These are phyloP conservation scores for Hapalemur alaotrensis DNA, from an alignment of 2,797 vertebrate genomes.

Conservation along the genomic window DNA sequence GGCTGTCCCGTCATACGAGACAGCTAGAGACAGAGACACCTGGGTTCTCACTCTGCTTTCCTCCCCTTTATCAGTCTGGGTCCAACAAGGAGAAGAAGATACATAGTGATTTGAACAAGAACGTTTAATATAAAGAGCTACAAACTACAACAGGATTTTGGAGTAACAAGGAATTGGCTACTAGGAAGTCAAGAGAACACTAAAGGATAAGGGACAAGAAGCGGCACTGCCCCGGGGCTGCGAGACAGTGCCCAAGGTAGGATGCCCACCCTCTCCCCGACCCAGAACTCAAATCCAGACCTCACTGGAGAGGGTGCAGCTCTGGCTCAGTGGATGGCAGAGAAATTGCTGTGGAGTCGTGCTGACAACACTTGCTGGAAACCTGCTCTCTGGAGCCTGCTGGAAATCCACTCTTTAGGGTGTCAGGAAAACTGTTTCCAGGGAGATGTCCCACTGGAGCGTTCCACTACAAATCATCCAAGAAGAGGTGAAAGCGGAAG, in stretches of 20 bases:
- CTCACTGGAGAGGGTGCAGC: not conserved
- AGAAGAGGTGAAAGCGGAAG: not conserved
- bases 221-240: not conserved
- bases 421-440: not conserved
- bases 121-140: not conserved
- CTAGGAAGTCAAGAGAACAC: not conserved
- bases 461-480: not conserved
- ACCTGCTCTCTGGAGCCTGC: not conserved
- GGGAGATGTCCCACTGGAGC: not conserved
- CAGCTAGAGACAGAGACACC: not conserved
- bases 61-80: not conserved
- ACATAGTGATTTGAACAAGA: not conserved
- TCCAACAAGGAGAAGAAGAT: not conserved
- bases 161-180: not conserved
- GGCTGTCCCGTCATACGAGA: not conserved
- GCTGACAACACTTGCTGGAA: not conserved
- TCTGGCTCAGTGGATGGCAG: not conserved
- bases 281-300: not conserved
- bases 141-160: not conserved
- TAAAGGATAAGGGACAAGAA: not conserved
- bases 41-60: not conserved
- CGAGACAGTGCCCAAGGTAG: not conserved
- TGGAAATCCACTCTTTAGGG: not conserved
- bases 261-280: not conserved
- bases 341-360: not conserved